Conservation (phyloP, 2,888 invertebrate genomes). For the Tridacna gigas region DNA sequence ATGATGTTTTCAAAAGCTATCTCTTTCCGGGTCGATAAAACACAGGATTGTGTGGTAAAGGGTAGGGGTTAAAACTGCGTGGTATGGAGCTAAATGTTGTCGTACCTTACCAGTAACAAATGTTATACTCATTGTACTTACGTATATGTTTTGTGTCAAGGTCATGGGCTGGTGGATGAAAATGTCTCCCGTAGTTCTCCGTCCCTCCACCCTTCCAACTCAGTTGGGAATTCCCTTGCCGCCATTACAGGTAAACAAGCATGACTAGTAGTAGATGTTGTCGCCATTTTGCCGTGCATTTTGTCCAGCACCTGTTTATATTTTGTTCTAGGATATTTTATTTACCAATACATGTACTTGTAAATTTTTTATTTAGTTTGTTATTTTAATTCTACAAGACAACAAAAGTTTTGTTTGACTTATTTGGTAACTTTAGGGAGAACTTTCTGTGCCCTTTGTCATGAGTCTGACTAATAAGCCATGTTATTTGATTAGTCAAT, state of each 20-base stretch:
- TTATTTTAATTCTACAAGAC: too few species aligned
- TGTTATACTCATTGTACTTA: conserved; percentile 17
- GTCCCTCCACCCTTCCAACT: conserved; percentile 53
- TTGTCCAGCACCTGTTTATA: not conserved
- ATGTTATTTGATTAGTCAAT: too few species aligned
- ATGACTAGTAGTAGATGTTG: not conserved
- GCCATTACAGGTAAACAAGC: conserved; percentile 56
- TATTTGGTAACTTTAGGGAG: not conserved
- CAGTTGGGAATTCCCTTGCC: conserved; percentile 60
- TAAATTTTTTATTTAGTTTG: too few species aligned
- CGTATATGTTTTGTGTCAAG: conserved; percentile 43
- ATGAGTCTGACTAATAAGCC: too few species aligned
- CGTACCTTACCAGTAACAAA: not conserved
- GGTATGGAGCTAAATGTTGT: not conserved
- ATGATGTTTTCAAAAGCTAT: not conserved
- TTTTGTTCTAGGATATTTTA: not conserved
- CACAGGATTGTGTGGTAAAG: not conserved
- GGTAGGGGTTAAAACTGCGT: not conserved
- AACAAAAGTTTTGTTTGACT: too few species aligned
- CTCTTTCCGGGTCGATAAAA: too few species aligned
- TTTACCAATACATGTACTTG: not conserved
- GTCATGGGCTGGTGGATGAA: conserved; percentile 36
- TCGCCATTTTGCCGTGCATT: not conserved
- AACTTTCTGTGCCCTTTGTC: not conserved
- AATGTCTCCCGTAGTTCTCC: conserved; percentile 42